Conservation (phyloP, 2,113 vertebrate genomes). For the Abramis brama region DNA sequence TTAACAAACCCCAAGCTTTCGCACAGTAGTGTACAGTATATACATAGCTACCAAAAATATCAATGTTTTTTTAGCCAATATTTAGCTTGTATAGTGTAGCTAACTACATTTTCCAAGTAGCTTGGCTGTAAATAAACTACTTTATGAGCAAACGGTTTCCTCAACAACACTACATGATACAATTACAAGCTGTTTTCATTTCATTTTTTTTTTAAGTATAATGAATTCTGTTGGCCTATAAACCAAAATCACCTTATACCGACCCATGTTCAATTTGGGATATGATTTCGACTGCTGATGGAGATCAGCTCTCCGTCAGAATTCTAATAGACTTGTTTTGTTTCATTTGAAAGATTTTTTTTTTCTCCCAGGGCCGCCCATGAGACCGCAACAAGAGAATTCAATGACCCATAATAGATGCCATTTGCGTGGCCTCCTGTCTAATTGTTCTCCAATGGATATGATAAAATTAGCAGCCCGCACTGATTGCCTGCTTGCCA, state of each 20-base stretch:
- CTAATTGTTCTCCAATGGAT: conserved; percentile 66
- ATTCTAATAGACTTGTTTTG: conserved; percentile 56
- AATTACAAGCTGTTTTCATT: neutral
- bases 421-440: conserved; percentile 60
- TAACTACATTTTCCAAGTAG: too few relatives aligned
- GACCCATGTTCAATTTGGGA: conserved; percentile 21
- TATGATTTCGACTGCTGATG: conserved; percentile 12
- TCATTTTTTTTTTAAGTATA: neutral
- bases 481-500: conserved; percentile 62
- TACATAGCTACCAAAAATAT: neutral
- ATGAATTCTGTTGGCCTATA: conserved; percentile 1
- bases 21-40: neutral
- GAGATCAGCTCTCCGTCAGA: conserved; percentile 46
- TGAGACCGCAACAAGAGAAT: conserved; percentile 55
- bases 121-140: too few relatives aligned
- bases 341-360: conserved; percentile 52
- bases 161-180: neutral
- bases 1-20: neutral
- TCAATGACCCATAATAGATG: conserved; percentile 62
- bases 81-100: neutral
- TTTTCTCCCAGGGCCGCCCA: conserved; percentile 33
- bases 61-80: neutral
- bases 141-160: neutral
- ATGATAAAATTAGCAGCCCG: conserved; percentile 62
- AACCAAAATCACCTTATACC: conserved; percentile 1